These are phyloP conservation scores for Andinoacara biseriatus DNA, from an alignment of 2,113 vertebrate species.

Conservation along the genomic window DNA sequence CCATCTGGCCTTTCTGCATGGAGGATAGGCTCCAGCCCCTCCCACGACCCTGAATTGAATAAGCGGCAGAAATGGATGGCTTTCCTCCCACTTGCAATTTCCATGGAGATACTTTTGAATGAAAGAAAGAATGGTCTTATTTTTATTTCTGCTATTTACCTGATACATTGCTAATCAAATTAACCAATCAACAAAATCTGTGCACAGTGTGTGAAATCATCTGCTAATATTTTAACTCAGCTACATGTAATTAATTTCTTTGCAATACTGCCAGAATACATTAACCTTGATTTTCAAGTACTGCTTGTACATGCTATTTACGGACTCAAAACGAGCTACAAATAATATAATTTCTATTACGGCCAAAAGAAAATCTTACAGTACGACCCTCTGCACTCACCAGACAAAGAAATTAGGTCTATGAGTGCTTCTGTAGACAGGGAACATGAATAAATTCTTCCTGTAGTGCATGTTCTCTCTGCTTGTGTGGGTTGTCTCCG, in stretches of 20 bases:
- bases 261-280: not conserved
- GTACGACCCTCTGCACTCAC: not conserved
- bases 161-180: no score
- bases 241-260: not conserved
- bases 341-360: not conserved
- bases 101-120: no score
- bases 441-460: not conserved
- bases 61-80: no score
- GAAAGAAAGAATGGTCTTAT: no score
- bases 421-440: not conserved
- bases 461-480: not conserved
- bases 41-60: no score
- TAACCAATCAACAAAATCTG: not conserved
- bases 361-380: not conserved
- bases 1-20: no score
- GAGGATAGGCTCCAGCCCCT: no score
- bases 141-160: no score
- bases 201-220: not conserved
- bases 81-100: not conserved
- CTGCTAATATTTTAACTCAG: not conserved
- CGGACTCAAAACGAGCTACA: not conserved
- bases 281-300: not conserved
- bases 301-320: not conserved
- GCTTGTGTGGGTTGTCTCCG: not conserved
- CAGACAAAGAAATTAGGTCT: not conserved